Evolutionary conservation across 2,113 vertebrate genomes (phyloP).

Genomic region (Lycocorax pyrrhopterus): DNA sequence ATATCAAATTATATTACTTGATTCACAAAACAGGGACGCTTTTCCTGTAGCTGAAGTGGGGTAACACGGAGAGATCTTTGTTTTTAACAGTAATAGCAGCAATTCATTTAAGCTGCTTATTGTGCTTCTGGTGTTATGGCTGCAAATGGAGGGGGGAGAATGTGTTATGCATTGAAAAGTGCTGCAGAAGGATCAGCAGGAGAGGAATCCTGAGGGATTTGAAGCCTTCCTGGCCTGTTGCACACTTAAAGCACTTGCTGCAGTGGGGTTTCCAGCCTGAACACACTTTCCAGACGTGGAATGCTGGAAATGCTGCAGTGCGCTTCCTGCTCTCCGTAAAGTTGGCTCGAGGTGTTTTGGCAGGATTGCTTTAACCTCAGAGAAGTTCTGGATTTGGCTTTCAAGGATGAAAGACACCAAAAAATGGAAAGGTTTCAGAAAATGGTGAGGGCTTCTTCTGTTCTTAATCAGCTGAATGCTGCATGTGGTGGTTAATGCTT

Average conservation of each 20-base stretch:
- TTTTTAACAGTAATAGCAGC: not conserved
- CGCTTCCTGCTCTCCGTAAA: not conserved
- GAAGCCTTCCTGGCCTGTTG: not conserved
- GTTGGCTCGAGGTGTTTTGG: not conserved
- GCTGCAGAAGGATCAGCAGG: not conserved
- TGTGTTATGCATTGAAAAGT: not conserved
- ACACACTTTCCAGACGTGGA: rapidly evolving
- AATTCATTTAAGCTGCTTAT: not conserved
- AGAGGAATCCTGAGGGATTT: not conserved
- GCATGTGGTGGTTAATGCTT: not conserved
- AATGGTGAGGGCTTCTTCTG: not conserved
- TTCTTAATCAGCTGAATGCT: not conserved
- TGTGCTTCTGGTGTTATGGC: not conserved
- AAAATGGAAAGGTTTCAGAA: not conserved
- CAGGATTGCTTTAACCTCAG: not conserved
- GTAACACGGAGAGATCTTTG: not conserved
- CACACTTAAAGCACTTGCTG: rapidly evolving
- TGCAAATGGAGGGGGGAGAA: not conserved
- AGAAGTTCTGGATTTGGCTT: not conserved
- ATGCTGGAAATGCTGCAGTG: not conserved
- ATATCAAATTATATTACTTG: not conserved
- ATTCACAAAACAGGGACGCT: not conserved
- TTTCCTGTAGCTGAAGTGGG: not conserved
- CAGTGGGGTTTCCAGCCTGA: not conserved
- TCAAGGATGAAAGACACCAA: not conserved